Percentiles rank a stretch among this genome's conserved stretches.
These are phyloP conservation scores for Gallinago media DNA, from an alignment of 2,113 vertebrate genomes.

Conservation along the genomic window DNA sequence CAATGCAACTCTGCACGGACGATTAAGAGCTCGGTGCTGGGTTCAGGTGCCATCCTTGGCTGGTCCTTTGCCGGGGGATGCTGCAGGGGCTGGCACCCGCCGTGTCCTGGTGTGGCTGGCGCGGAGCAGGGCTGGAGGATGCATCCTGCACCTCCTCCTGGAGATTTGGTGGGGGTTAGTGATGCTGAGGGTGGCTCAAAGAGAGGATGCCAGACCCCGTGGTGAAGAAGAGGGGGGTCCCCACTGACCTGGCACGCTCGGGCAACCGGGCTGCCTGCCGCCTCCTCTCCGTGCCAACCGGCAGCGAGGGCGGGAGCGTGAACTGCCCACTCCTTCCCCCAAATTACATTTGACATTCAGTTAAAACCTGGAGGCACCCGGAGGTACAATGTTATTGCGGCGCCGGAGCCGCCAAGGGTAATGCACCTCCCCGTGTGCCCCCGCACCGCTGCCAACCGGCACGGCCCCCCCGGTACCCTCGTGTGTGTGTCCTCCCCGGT, in stretches of 20 bases:
- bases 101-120: not conserved
- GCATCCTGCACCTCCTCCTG: fast-evolving
- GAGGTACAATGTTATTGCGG: not conserved
- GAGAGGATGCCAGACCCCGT: not conserved
- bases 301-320: not conserved
- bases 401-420: not conserved
- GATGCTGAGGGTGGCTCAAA: fast-evolving
- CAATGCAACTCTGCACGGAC: fast-evolving
- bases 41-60: not conserved
- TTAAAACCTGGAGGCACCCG: slow-evolving; percentile 31
- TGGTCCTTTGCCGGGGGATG: not conserved
- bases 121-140: not conserved
- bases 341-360: slow-evolving; percentile 63
- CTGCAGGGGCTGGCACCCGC: fast-evolving
- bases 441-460: not conserved
- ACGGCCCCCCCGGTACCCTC: not conserved
- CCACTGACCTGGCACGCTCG: slow-evolving; percentile 77
- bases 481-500: not conserved
- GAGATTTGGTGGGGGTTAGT: fast-evolving
- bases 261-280: not conserved
- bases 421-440: fast-evolving
- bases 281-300: not conserved
- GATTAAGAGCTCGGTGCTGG: fast-evolving
- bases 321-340: slow-evolving; percentile 30
- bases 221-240: not conserved